A percentile compares a stretch with the other conserved stretches of the same genome.
Conservation (phyloP, 2,797 vertebrate genomes). For the Knipowitschia caucasica region DNA sequence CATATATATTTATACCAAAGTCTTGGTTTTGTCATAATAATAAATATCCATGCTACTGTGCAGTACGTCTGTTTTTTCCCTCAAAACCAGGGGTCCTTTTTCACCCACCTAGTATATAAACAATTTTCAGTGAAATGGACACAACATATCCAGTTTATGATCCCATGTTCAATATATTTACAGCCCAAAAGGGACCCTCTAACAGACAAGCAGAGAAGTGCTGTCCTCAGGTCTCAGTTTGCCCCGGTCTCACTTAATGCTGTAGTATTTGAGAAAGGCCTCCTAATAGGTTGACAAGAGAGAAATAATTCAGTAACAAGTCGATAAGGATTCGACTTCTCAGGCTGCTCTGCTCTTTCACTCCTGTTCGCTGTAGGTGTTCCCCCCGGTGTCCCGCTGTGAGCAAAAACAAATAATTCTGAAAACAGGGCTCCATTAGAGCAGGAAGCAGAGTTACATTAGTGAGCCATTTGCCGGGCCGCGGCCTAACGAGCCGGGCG, state of each 20-base stretch:
- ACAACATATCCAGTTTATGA: constrained; percentile 5
- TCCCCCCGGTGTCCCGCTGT: constrained; percentile 38
- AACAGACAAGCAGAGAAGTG: constrained; percentile 4
- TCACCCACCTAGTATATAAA: background rate
- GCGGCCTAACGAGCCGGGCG: constrained; percentile 98
- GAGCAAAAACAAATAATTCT: constrained; percentile 73
- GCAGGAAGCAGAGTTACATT: constrained; percentile 96
- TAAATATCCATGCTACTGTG: constrained; percentile 39
- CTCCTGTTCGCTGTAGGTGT: constrained; percentile 47
- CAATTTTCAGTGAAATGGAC: constrained; percentile 2
- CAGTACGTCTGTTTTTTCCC: constrained; percentile 29
- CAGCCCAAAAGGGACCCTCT: background rate
- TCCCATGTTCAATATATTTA: constrained; percentile 5
- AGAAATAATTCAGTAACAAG: constrained; percentile 53
- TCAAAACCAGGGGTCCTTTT: background rate
- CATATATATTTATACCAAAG: constrained; percentile 34
- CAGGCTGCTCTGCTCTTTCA: constrained; percentile 11
- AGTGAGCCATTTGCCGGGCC: constrained; percentile 98
- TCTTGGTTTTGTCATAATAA: constrained; percentile 42
- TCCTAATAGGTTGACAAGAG: constrained; percentile 25
- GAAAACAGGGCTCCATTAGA: constrained; percentile 90
- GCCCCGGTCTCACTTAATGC: constrained; percentile 17
- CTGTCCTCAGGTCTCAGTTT: constrained; percentile 6
- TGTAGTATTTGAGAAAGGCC: constrained; percentile 28
- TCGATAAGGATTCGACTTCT: constrained; percentile 47